phyloP scores from a whole-genome alignment of 2,888 invertebrate species.

The Opisthograptis luteolata region DNA sequence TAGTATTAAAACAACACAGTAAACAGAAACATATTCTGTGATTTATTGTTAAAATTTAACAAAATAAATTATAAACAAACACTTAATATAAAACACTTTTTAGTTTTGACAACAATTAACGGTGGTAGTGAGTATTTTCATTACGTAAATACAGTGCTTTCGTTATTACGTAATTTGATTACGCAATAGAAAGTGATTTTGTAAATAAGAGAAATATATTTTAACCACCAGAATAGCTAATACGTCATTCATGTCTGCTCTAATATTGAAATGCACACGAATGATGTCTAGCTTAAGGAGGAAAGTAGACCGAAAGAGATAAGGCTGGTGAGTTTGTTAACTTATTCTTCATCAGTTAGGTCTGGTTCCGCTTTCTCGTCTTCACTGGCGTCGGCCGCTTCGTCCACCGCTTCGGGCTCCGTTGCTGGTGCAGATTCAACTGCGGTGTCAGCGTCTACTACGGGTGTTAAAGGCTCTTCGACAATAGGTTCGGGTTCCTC shows the following conservation, averaged over 20 bases:
- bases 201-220: slow-evolving; percentile 35
- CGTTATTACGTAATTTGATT: slow-evolving; percentile 67
- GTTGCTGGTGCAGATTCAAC: slow-evolving; percentile 41
- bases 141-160: slow-evolving; percentile 52
- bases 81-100: slow-evolving; percentile 69
- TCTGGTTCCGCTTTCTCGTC: slow-evolving; percentile 80
- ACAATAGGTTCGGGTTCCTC: slow-evolving; percentile 73
- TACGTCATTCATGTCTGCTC: slow-evolving; percentile 61
- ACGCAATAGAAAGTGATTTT: slow-evolving; percentile 64
- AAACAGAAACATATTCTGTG: slow-evolving; percentile 59
- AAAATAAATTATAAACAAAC: slow-evolving; percentile 77
- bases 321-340: slow-evolving; percentile 12
- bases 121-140: slow-evolving; percentile 48
- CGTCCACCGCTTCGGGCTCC: slow-evolving; percentile 55
- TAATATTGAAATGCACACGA: slow-evolving; percentile 55
- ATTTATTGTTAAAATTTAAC: slow-evolving; percentile 82
- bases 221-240: slow-evolving; percentile 55
- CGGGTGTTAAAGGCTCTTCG: slow-evolving; percentile 79
- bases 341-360: slow-evolving; percentile 81
- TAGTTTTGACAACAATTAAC: slow-evolving; percentile 61
- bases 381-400: slow-evolving; percentile 70
- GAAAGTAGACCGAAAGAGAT: slow-evolving; percentile 12
- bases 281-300: slow-evolving; percentile 56
- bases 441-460: slow-evolving; percentile 56
- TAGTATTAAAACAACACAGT: slow-evolving; percentile 5